A percentile compares a stretch with the other conserved stretches of the same genome.
phyloP scores from a whole-genome alignment of 2,888 invertebrate genomes.

The Ctena decussata region DNA sequence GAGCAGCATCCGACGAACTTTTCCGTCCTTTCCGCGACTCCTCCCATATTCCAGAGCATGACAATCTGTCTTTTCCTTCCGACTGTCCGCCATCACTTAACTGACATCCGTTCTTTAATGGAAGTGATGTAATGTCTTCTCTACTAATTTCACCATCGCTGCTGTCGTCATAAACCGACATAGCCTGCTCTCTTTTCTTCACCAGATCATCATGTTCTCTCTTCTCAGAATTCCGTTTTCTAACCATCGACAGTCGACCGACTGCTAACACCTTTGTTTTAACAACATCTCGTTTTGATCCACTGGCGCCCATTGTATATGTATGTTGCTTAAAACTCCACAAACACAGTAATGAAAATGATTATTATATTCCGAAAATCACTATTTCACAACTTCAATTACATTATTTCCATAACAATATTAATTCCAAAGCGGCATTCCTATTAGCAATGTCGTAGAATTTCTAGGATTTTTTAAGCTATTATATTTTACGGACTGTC shows the following conservation, averaged over 20 bases:
- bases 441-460: no score
- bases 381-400: no score
- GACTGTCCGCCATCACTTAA: constrained; percentile 34
- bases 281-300: constrained; percentile 51
- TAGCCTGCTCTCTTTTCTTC: constrained; percentile 39
- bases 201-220: constrained; percentile 25
- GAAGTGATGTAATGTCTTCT: constrained; percentile 55
- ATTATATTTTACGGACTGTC: no score
- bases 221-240: constrained; percentile 35
- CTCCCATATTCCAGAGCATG: constrained; percentile 5
- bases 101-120: constrained; percentile 44
- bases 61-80: constrained; percentile 22
- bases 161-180: constrained; percentile 49
- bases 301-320: constrained; percentile 60
- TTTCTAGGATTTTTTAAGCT: no score
- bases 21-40: not conserved
- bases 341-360: no score
- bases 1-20: not conserved
- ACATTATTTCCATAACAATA: no score
- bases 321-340: no score
- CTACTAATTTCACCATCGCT: constrained; percentile 50
- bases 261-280: constrained; percentile 64
- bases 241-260: constrained; percentile 46
- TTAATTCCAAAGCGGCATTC: no score
- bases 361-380: no score